phyloP scores from a whole-genome alignment of 2,113 vertebrate genomes.

The Athene cunicularia region DNA sequence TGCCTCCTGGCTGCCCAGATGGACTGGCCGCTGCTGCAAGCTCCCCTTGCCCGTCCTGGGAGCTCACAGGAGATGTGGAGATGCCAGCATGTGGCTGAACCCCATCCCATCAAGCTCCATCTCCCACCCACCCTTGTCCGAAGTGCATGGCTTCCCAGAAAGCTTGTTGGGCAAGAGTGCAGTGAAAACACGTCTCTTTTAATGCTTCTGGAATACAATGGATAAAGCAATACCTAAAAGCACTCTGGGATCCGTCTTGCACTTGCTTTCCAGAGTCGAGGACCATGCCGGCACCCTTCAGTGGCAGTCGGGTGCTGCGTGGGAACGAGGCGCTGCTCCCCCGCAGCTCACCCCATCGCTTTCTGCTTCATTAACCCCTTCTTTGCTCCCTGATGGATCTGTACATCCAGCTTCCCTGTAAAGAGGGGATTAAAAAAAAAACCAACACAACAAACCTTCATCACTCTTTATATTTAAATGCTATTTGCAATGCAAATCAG shows the following conservation, averaged over 20 bases:
- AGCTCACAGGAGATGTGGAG: not conserved
- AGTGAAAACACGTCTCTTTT: not conserved
- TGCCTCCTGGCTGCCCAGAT: rapidly evolving
- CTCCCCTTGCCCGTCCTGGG: not conserved
- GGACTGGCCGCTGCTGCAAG: rapidly evolving
- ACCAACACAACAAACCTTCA: not conserved
- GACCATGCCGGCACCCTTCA: not conserved
- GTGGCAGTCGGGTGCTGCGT: not conserved
- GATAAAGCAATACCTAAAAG: not conserved
- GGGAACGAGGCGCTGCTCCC: not conserved
- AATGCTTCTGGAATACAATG: not conserved
- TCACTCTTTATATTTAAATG: conserved; percentile 70
- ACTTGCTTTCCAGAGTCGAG: not conserved
- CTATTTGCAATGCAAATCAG: conserved; percentile 81
- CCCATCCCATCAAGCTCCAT: not conserved
- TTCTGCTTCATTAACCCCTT: conserved; percentile 92
- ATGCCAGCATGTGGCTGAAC: not conserved
- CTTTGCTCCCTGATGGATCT: conserved; percentile 95
- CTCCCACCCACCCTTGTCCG: not conserved
- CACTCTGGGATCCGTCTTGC: not conserved
- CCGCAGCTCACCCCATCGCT: conserved; percentile 31
- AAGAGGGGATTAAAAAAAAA: conserved; percentile 12
- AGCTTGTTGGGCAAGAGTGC: not conserved
- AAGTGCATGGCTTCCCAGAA: rapidly evolving
- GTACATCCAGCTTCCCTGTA: conserved; percentile 94